Percentiles rank a stretch among this genome's conserved stretches.
Evolutionary conservation across 2,888 invertebrate species (phyloP).

Genomic region (Siphonodentalium dalli): DNA sequence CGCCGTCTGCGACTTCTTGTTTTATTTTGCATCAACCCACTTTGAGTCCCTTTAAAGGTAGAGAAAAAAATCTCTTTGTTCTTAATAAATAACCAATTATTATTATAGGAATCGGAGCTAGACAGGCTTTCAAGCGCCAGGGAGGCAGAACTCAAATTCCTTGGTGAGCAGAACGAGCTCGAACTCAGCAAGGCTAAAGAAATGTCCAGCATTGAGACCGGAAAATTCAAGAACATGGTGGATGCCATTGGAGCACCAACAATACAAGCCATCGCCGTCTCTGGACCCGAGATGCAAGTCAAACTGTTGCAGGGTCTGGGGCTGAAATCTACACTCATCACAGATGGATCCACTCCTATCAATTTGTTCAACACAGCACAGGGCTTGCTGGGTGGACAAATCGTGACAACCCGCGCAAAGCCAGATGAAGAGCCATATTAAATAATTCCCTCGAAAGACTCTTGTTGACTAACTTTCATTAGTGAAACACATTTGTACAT

Average conservation of each 20-base stretch:
- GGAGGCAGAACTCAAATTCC: slow-evolving; percentile 65
- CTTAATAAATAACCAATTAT: no score
- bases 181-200: slow-evolving; percentile 63
- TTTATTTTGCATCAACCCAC: no score
- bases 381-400: slow-evolving; percentile 63
- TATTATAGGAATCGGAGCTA: slow-evolving; percentile 65
- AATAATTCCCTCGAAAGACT: no score
- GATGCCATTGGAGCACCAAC: slow-evolving; percentile 66
- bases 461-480: no score
- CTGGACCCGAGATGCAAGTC: slow-evolving; percentile 68
- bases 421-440: no score
- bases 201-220: slow-evolving; percentile 63
- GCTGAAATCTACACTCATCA: slow-evolving; percentile 67
- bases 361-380: slow-evolving; percentile 67
- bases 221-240: slow-evolving; percentile 66
- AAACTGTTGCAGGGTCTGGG: slow-evolving; percentile 66
- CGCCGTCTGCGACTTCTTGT: no score
- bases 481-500: no score
- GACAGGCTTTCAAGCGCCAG: slow-evolving; percentile 65
- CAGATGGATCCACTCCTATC: slow-evolving; percentile 67
- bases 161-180: slow-evolving; percentile 65
- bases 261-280: slow-evolving; percentile 62
- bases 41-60: no score
- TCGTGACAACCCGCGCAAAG: slow-evolving; percentile 40
- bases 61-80: no score